Base-by-base conservation (phyloP, 1,140 invertebrate genomes). In the Diorhabda carinulata region DNA sequence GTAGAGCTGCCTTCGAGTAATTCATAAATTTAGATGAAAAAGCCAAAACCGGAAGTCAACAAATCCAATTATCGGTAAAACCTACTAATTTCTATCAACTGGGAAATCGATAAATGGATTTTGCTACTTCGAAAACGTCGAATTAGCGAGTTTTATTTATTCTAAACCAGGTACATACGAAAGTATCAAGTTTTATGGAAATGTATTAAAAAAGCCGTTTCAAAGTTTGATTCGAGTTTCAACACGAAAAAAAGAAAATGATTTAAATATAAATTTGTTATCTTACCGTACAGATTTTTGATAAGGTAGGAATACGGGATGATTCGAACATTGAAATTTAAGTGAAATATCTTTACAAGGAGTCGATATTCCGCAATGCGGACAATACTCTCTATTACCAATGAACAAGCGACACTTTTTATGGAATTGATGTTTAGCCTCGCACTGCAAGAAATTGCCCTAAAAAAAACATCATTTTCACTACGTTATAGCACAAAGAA, bases 371-470 rank as follows among this genome's bases (percentile, higher is more conserved):
- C 87, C 88, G 80, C 91, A 92, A 77, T 92, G 91, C 9, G 90
- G 90, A 82, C 91, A 92, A 8, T 83, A 82, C 43, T 76, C 71
- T 8, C 65, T 66, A 52, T 72, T 70, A 45, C 70, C 75, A n/a
- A 78, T 66, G 56, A 78, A 79, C 3, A 88, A 77, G 72, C 88
- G 85, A 75, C 91, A 92, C 7, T 88, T 85, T 60, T 86, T 84
- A 78, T 92, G 90, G 76, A 88, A 92, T 67, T 89, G 84, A 78
- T 92, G 91, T 9, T 86, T 82, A 43, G 83, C 85, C 43, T 81
- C 76, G 78, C 91, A 92, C 73, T 90, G 86, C 5, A 87, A 82
- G 79, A 92, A 92, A 70, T 83, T 84, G 43, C 91, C 88, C 87
- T 89, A 73, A 56, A 79, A 74, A 59, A 63, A 62, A 66, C 52